Percentiles rank a stretch among this genome's conserved stretches.
These are phyloP conservation scores for Agapornis roseicollis DNA, from an alignment of 2,113 vertebrate species.

Conservation along the genomic window DNA sequence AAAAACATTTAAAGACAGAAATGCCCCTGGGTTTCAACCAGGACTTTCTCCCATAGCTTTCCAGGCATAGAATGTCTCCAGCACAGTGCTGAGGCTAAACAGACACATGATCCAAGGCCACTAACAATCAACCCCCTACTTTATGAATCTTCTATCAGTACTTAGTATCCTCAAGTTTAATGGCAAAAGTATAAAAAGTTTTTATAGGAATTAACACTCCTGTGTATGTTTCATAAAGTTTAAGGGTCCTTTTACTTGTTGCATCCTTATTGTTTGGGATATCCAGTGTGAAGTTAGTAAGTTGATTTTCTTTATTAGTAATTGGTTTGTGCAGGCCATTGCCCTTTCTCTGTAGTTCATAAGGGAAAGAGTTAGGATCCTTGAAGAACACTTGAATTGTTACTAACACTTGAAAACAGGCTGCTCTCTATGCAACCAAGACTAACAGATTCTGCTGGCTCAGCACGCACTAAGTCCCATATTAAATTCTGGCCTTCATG, in stretches of 20 bases:
- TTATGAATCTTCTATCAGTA: neutral
- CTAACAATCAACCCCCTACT: neutral
- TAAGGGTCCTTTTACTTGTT: neutral
- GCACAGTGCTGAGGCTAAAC: neutral
- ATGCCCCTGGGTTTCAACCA: neutral
- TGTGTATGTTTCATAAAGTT: neutral
- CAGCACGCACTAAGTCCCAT: neutral
- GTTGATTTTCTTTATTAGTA: neutral
- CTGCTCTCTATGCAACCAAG: neutral
- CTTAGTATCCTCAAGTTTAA: neutral
- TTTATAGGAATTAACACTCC: neutral
- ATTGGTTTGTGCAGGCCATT: neutral
- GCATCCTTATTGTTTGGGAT: neutral
- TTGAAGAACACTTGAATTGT: neutral
- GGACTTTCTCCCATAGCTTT: neutral
- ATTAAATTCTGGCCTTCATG: neutral
- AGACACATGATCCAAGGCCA: neutral
- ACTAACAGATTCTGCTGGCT: neutral
- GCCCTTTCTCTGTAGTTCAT: neutral
- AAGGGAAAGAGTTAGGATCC: neutral
- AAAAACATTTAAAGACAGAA: neutral
- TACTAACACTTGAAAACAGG: neutral
- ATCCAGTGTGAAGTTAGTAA: neutral
- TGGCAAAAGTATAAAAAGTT: neutral
- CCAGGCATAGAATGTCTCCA: neutral